Base-by-base conservation (phyloP, 2,888 invertebrate species). In the Cyclophora punctaria region DNA sequence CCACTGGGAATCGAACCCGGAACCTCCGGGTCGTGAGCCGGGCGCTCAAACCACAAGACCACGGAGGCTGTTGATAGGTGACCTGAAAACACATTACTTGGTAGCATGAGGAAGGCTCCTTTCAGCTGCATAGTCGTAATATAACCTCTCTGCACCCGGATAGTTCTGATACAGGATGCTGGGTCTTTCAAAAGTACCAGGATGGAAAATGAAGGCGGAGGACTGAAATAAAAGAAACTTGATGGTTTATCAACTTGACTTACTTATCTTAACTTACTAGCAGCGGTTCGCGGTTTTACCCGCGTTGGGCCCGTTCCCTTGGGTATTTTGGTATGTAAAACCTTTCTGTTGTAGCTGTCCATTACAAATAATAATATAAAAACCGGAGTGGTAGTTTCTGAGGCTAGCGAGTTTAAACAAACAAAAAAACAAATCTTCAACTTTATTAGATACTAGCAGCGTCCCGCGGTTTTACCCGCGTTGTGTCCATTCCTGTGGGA, bases 91-190 rank as follows among this genome's bases (percentile, higher is more conserved):
- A 37, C 50, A 50, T 55, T 68, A 83, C 83, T 74, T 83, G 3
- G 79, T 80, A 2, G 68, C 63, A 45, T 75, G 56, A 2, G 65
- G 34, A 40, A 65, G 68, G n/a, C 59, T 62, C 45, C 84, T 67
- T 41, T 84, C 83, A 4, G 58, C 62, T 0, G 65, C 59, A 20
- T 66, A 82, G 50, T 83, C 78, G 34, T 75, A 84, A 0, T 67
- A 53, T 0, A 62, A 48, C 3, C 64, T 64, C 45, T 81, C 81
- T 0, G 69, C 63, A 0, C 84, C 83, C 2, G 84, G 84, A 41
- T 84, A 84, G 2, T 62, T 53, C 20, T 67, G 56, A 46, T 70
- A 75, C 2, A 20, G 20, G 20, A 20, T 20, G 20, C 20, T 20
- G 20, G 20, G 20, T 20, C 1, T 20, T 20, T 20, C 20, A 20